These are phyloP conservation scores for Rhagophthalmus giganteus DNA, from an alignment of 2,888 invertebrate species.

Conservation along the genomic window DNA sequence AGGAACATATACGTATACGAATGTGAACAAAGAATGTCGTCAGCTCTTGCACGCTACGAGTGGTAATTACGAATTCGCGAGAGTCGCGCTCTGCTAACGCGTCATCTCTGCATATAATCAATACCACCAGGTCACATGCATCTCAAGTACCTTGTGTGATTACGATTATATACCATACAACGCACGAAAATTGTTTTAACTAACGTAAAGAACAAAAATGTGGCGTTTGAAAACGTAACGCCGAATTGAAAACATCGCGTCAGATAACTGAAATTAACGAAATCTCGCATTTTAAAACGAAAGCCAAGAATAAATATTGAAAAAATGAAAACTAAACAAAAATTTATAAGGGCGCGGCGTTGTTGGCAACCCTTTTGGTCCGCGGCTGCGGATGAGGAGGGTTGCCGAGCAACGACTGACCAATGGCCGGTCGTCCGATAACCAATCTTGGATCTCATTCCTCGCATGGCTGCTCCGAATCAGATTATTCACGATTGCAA, in stretches of 20 bases:
- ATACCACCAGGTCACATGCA: conserved; percentile 33
- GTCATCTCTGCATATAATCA: conserved; percentile 34
- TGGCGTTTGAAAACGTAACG: too few relatives aligned
- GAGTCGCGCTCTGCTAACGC: conserved; percentile 34
- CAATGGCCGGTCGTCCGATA: conserved; percentile 55
- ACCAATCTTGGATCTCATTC: conserved; percentile 57
- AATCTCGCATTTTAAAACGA: conserved; percentile 4
- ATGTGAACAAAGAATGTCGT: conserved; percentile 29
- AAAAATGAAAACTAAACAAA: conserved; percentile 25
- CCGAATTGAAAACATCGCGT: too few relatives aligned
- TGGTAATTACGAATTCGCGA: conserved; percentile 34
- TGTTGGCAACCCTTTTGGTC: conserved; percentile 42
- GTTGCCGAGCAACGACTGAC: conserved; percentile 52
- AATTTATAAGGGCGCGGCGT: conserved; percentile 24
- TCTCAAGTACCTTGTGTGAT: conserved; percentile 26
- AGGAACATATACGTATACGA: conserved; percentile 19
- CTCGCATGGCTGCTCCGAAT: conserved; percentile 53
- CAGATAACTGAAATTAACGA: too few relatives aligned
- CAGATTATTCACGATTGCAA: conserved; percentile 43
- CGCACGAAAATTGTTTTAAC: not conserved
- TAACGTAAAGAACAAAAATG: too few relatives aligned
- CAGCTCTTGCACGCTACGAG: conserved; percentile 29
- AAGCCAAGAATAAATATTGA: conserved; percentile 16
- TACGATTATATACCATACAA: conserved; percentile 10
- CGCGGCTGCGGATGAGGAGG: conserved; percentile 37